Evolutionary conservation across 2,888 invertebrate species (phyloP).

Genomic region (Cremastobaeus sp.): DNA sequence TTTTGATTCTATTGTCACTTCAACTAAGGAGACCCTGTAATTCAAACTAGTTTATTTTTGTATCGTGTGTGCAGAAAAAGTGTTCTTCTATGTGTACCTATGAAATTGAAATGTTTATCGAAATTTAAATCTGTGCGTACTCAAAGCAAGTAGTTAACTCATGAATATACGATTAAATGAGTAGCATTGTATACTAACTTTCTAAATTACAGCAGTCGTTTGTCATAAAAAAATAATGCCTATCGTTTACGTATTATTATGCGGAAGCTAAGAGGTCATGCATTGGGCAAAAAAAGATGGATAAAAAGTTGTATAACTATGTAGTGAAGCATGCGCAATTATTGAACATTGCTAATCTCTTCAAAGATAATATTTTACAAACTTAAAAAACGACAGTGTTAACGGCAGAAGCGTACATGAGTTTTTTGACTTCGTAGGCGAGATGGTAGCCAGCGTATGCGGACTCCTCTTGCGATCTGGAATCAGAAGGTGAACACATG

Average conservation of each 20-base stretch:
- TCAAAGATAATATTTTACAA: conserved; percentile 54
- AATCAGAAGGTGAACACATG: conserved; percentile 81
- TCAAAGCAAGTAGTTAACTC: conserved; percentile 16
- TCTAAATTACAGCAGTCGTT: conserved; percentile 22
- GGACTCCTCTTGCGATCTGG: conserved; percentile 93
- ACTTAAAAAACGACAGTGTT: conserved; percentile 69
- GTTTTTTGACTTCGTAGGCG: conserved; percentile 99
- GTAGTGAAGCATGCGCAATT: conserved; percentile 54
- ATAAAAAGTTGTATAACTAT: conserved; percentile 35
- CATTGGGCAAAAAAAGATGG: conserved; percentile 38
- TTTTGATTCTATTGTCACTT: conserved; percentile 31
- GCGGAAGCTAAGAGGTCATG: conserved; percentile 46
- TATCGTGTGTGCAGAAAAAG: conserved; percentile 24
- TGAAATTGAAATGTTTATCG: conserved; percentile 17
- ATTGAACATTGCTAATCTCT: conserved; percentile 52
- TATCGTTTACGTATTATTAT: conserved; percentile 23
- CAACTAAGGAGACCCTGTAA: conserved; percentile 45
- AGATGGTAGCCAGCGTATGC: conserved; percentile 99
- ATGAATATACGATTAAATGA: conserved; percentile 11
- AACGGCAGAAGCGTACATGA: conserved; percentile 92
- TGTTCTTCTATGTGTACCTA: conserved; percentile 26
- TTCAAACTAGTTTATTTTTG: conserved; percentile 31
- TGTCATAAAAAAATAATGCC: conserved; percentile 10
- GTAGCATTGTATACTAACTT: conserved; percentile 8
- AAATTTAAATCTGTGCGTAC: conserved; percentile 14